phyloP scores from a whole-genome alignment of 2,888 invertebrate genomes.

The Cantharis flavilabris region DNA sequence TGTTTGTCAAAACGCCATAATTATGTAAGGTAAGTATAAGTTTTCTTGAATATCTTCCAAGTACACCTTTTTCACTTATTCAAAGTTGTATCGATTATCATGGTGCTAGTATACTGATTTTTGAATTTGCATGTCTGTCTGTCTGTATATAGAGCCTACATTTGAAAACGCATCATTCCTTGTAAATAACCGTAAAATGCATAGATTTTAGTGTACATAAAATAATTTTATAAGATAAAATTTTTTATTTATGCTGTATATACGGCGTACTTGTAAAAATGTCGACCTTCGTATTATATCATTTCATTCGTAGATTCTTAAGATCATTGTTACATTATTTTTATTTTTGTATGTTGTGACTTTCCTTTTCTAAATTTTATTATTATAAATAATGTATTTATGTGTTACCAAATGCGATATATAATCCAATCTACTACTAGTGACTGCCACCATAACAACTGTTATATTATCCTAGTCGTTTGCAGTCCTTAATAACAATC shows the following conservation, averaged over 20 bases:
- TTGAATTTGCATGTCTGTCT: conserved; percentile 17
- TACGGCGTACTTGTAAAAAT: background rate
- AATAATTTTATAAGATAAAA: background rate
- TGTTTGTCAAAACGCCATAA: conserved; percentile 45
- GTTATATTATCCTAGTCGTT: conserved; percentile 52
- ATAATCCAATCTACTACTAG: background rate
- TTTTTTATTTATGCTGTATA: background rate
- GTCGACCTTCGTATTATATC: background rate
- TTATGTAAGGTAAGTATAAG: conserved; percentile 42
- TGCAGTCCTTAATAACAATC: conserved; percentile 47
- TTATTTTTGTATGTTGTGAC: background rate
- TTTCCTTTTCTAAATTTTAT: background rate
- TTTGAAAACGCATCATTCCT: conserved; percentile 20
- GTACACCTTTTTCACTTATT: background rate
- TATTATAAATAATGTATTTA: background rate
- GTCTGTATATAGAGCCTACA: conserved; percentile 22
- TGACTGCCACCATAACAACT: conserved; percentile 21
- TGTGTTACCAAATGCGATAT: background rate
- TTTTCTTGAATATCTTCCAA: conserved; percentile 20
- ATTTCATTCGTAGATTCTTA: background rate
- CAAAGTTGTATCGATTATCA: conserved; percentile 9
- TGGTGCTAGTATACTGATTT: conserved; percentile 24
- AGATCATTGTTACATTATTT: background rate
- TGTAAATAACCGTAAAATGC: conserved; percentile 25
- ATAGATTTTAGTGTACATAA: conserved; percentile 18